Evolutionary conservation across 1,140 invertebrate species (phyloP).

Genomic region (Coptotermes formosanus): DNA sequence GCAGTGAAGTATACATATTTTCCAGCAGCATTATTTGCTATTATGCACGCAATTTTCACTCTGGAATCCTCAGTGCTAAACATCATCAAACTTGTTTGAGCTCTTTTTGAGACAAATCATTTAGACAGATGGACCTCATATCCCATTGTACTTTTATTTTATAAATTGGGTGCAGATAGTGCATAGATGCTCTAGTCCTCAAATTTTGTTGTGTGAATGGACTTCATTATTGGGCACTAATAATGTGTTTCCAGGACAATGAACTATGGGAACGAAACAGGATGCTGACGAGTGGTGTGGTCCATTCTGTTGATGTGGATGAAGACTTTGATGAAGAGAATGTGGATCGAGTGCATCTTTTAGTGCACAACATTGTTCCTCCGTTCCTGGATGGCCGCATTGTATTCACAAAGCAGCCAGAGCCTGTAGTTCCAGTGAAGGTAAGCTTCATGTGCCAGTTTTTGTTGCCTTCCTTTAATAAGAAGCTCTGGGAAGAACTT

Average conservation of each 20-base stretch:
- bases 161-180: too few species aligned
- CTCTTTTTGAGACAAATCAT: too few species aligned
- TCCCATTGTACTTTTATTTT: too few species aligned
- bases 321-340: slow-evolving; percentile 95
- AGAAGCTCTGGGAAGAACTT: too few species aligned
- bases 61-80: too few species aligned
- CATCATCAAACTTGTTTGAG: too few species aligned
- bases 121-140: too few species aligned
- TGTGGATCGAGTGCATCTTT: slow-evolving; percentile 84
- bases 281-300: slow-evolving; percentile 95
- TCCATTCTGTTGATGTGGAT: slow-evolving; percentile 84
- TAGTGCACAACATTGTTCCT: slow-evolving; percentile 98
- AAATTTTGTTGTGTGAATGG: too few species aligned
- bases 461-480: background rate
- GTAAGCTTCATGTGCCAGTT: slow-evolving; percentile 42
- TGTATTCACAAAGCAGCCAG: slow-evolving; percentile 98
- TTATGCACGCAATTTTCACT: too few species aligned
- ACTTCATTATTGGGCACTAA: background rate
- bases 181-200: too few species aligned
- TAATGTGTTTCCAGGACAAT: slow-evolving; percentile 68
- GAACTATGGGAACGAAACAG: slow-evolving; percentile 98
- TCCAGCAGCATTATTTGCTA: too few species aligned
- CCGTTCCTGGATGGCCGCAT: slow-evolving; percentile 98
- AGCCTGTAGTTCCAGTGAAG: slow-evolving; percentile 87
- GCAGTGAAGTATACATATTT: too few species aligned